phyloP scores from a whole-genome alignment of 2,888 invertebrate genomes.

The Sisyra terminalis region DNA sequence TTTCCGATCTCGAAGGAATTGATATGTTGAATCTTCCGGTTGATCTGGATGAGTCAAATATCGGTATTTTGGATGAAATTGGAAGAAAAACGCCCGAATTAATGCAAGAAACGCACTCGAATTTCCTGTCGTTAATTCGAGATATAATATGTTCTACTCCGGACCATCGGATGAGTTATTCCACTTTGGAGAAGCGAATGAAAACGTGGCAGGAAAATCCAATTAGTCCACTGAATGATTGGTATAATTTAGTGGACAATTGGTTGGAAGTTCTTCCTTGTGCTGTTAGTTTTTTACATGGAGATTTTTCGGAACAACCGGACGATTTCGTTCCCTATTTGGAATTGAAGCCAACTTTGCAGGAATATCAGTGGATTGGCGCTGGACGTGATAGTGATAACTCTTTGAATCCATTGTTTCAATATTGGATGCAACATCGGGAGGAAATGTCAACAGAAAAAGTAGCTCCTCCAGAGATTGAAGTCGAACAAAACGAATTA shows the following conservation, averaged over 20 bases:
- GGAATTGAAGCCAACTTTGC: conserved; percentile 58
- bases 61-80: conserved; percentile 34
- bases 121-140: conserved; percentile 74
- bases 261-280: conserved; percentile 62
- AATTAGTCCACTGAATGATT: conserved; percentile 65
- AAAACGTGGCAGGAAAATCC: conserved; percentile 62
- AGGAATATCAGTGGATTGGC: conserved; percentile 84
- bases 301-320: conserved; percentile 63
- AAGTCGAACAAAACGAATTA: conserved; percentile 23
- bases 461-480: conserved; percentile 11
- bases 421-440: conserved; percentile 58
- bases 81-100: conserved; percentile 36
- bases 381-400: conserved; percentile 81
- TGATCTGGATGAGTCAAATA: conserved; percentile 45
- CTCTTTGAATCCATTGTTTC: conserved; percentile 54
- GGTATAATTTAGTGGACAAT: conserved; percentile 54
- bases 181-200: conserved; percentile 56
- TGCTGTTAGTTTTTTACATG: conserved; percentile 69
- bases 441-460: conserved; percentile 25
- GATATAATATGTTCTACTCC: conserved; percentile 75
- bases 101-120: conserved; percentile 67
- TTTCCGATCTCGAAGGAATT: conserved; percentile 38
- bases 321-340: conserved; percentile 80
- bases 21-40: conserved; percentile 68
- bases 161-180: conserved; percentile 67